Conservation (phyloP, 2,888 invertebrate genomes). For the Lepidochrysops patricia region DNA sequence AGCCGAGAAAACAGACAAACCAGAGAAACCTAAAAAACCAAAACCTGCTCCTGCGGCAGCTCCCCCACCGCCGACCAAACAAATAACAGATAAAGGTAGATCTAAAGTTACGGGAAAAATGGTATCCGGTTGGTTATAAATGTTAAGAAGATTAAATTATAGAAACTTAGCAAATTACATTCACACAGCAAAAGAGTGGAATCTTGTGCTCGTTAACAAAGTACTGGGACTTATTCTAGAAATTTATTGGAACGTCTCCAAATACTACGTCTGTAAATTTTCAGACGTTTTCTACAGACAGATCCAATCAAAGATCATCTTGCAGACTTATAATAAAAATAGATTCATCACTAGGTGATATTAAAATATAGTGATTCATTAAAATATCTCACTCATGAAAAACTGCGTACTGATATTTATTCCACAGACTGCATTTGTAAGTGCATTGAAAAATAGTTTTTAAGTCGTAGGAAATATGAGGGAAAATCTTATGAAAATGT, state of each 20-base stretch:
- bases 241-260: background rate
- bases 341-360: background rate
- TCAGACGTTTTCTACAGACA: background rate
- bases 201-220: background rate
- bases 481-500: conserved; percentile 1
- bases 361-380: background rate
- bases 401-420: conserved; percentile 1
- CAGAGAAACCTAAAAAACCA: conserved; percentile 28
- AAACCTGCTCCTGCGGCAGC: conserved; percentile 50
- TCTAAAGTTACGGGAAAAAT: conserved; percentile 83
- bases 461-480: background rate
- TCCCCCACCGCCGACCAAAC: conserved; percentile 44
- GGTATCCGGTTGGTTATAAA: conserved; percentile 83
- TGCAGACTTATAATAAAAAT: background rate
- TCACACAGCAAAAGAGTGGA: background rate
- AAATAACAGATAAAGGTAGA: conserved; percentile 76
- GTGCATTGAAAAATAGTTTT: conserved; percentile 1
- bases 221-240: background rate
- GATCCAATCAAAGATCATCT: background rate
- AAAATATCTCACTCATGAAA: background rate
- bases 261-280: background rate
- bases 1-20: conserved; percentile 30
- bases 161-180: background rate
- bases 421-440: background rate
- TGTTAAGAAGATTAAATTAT: background rate